A percentile compares a stretch with the other conserved stretches of the same genome.
Evolutionary conservation across 2,113 vertebrate species (phyloP).

Genomic region (Oreamnos americanus): DNA sequence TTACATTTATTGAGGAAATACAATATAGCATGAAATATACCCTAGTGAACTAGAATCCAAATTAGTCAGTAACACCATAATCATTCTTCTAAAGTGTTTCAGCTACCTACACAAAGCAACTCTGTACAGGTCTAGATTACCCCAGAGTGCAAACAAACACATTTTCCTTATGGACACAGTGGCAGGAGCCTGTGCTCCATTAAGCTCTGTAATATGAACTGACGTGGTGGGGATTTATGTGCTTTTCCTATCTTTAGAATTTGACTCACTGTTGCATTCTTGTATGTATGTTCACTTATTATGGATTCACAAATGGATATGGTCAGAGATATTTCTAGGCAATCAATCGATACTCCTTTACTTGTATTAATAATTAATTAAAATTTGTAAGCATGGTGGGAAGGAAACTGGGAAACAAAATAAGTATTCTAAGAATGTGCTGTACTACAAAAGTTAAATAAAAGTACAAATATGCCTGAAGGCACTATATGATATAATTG

Average conservation of each 20-base stretch:
- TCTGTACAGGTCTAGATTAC: background rate
- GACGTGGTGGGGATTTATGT: background rate
- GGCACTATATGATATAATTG: too few relatives aligned
- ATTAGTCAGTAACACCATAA: background rate
- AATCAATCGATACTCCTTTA: slow-evolving; percentile 46
- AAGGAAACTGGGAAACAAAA: background rate
- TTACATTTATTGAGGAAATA: slow-evolving; percentile 49
- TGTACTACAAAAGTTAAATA: background rate
- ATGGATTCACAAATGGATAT: slow-evolving; percentile 34
- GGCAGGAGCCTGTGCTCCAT: background rate
- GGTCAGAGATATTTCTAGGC: slow-evolving; percentile 15
- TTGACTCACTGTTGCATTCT: background rate
- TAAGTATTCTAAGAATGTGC: background rate
- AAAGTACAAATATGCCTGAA: background rate
- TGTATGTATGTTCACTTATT: background rate
- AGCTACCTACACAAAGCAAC: background rate
- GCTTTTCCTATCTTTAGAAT: background rate
- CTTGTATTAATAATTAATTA: slow-evolving; percentile 52
- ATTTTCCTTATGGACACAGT: background rate
- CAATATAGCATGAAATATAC: slow-evolving; percentile 19
- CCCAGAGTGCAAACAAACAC: background rate
- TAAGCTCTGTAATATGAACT: background rate
- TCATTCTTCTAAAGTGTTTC: slow-evolving; percentile 2
- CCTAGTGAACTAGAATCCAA: slow-evolving; percentile 8
- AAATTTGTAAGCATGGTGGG: background rate